Evolutionary conservation across 2,113 vertebrate genomes (phyloP), one percentile per base, ranked within the genome.

Genomic region (Austrofundulus limnaeus): DNA sequence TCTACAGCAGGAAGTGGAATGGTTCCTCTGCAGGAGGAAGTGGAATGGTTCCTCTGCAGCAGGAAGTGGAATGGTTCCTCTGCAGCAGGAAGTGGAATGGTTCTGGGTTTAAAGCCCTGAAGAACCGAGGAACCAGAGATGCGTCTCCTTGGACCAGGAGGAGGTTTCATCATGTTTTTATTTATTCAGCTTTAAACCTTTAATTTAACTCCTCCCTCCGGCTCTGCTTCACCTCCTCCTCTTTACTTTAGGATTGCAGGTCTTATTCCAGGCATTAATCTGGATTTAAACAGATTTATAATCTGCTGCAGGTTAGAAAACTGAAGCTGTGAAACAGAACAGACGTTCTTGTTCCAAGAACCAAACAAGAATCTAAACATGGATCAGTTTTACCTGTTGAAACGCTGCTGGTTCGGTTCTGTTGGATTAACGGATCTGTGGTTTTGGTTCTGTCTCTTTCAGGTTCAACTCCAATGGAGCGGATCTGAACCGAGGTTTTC

Each of bases 401-500:
- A 19, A 46, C n/a, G n/a, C n/a, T n/a, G 4, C 8, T 20, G 2
- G 8, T 47, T 46, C 17, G 3, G 5, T 12, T 21, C 45, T 49
- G 21, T 25, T 3, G 8, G 1, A 14, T 54, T 23, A 16, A 15
- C 13, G 1, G 23, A 11, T n/a, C 2, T 0, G 4, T 25, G 2
- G 2, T 10, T 19, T 0, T 45, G 3, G 9, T 28, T 28, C 0
- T 17, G 9, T 70, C 2, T 54, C 1, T 12, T 3, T 56, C 86
- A 99, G 97, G 92, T 91, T 82, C 71, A 99, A 98, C 56, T 55
- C 46, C 41, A 94, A 96, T 0, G 70, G 84, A 2, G 55, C 92
- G 47, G 97, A 99, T 64, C 90, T 99, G 85, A 99, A 99, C 83
- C 92, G 97, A 73, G 96, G 97, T 84, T 99, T 99, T 65, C 96